phyloP scores from a whole-genome alignment of 1,140 invertebrate species.

The Lasioglossum baleicum region DNA sequence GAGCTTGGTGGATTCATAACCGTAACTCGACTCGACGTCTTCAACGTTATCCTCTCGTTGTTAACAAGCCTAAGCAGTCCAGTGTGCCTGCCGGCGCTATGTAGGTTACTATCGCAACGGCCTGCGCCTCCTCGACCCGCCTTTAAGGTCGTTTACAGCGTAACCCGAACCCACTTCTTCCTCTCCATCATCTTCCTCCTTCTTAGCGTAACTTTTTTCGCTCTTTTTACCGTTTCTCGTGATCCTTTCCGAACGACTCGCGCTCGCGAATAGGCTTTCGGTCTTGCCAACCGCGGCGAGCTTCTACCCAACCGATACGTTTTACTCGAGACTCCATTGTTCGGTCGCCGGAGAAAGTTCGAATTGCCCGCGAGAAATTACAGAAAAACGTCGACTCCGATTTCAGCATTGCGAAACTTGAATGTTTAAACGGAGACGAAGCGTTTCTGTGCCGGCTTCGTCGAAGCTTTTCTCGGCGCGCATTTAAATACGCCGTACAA shows the following conservation, averaged over 20 bases:
- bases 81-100: conserved; percentile 55
- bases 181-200: conserved; percentile 24
- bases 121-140: conserved; percentile 61
- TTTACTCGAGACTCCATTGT: not conserved
- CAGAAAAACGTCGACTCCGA: too few species aligned
- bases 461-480: too few species aligned
- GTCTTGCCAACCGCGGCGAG: too few species aligned
- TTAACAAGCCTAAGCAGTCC: conserved; percentile 62
- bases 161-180: conserved; percentile 67
- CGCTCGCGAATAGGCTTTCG: too few species aligned
- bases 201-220: not conserved
- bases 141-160: conserved; percentile 69
- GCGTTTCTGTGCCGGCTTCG: too few species aligned
- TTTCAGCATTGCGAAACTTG: too few species aligned
- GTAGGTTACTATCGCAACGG: conserved; percentile 72
- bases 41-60: conserved; percentile 45
- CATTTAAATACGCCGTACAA: too few species aligned
- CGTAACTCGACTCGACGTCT: conserved; percentile 54
- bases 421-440: too few species aligned
- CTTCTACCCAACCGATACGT: not conserved
- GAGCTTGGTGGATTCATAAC: conserved; percentile 64
- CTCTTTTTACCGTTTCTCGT: conserved; percentile 35
- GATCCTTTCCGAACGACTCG: conserved; percentile 31
- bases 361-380: not conserved
- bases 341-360: not conserved